Conservation (phyloP, 2,888 invertebrate genomes). For the Chorisops tibialis region DNA sequence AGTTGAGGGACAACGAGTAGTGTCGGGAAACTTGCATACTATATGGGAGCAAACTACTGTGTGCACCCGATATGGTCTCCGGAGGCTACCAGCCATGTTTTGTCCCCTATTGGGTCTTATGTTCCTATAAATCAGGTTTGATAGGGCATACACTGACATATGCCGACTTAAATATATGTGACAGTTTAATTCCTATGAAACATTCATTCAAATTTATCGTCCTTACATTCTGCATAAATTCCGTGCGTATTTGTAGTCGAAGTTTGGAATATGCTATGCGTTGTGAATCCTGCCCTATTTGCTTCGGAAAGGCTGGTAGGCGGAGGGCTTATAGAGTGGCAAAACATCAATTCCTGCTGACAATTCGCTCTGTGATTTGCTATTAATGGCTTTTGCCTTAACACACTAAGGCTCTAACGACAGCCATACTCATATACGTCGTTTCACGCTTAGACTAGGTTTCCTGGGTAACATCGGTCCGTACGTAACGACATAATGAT, state of each 20-base stretch:
- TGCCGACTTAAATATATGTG: conserved; percentile 40
- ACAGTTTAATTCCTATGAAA: conserved; percentile 38
- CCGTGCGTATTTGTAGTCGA: conserved; percentile 12
- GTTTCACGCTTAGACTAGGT: conserved; percentile 14
- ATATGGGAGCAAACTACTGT: not conserved
- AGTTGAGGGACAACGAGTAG: not conserved
- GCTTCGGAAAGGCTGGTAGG: conserved; percentile 11
- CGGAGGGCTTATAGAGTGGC: not conserved
- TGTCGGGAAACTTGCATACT: not conserved
- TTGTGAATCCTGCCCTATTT: not conserved
- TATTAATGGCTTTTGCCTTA: conserved; percentile 25
- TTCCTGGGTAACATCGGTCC: conserved; percentile 4
- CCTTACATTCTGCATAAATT: conserved; percentile 26
- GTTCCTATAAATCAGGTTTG: conserved; percentile 39
- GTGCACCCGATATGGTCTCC: not conserved
- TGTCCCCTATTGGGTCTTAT: conserved; percentile 23
- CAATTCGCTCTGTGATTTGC: conserved; percentile 24
- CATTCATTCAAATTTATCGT: conserved; percentile 29
- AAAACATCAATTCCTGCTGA: conserved; percentile 27
- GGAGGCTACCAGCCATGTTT: not conserved
- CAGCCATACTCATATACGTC: not conserved
- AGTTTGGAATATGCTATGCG: conserved; percentile 14
- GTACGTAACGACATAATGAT: conserved; percentile 10
- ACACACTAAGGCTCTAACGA: not conserved
- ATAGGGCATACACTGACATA: conserved; percentile 40